A percentile compares a stretch with the other conserved stretches of the same genome.
Evolutionary conservation across 2,888 invertebrate genomes (phyloP).

Genomic region (Campoletis raptor): DNA sequence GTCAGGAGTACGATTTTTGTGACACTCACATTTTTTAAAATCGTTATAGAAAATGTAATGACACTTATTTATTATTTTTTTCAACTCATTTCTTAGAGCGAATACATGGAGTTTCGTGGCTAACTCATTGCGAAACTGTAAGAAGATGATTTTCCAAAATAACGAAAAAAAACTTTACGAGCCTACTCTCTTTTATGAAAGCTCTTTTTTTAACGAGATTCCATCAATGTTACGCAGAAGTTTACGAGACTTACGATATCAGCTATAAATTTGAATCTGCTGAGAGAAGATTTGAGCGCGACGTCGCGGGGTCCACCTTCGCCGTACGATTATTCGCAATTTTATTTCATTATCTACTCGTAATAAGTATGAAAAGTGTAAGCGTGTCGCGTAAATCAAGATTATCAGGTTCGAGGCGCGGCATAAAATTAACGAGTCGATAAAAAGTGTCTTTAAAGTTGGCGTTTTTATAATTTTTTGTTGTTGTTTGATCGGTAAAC

Average conservation of each 20-base stretch:
- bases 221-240: slow-evolving; percentile 27
- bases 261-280: slow-evolving; percentile 38
- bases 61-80: background rate
- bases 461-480: background rate
- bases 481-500: background rate
- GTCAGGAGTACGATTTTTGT: background rate
- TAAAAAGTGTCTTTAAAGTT: slow-evolving; percentile 47
- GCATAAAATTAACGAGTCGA: slow-evolving; percentile 70
- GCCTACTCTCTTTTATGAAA: background rate
- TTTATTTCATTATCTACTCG: slow-evolving; percentile 57
- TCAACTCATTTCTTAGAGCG: background rate
- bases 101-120: background rate
- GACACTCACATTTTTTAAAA: background rate
- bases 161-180: background rate
- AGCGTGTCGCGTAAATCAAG: slow-evolving; percentile 72
- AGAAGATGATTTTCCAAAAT: background rate
- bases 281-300: slow-evolving; percentile 11
- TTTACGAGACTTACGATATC: slow-evolving; percentile 32
- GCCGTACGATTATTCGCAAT: slow-evolving; percentile 52
- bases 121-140: background rate
- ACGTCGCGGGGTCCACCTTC: background rate
- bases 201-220: background rate
- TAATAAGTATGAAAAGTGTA: slow-evolving; percentile 62
- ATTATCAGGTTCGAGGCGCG: slow-evolving; percentile 60
- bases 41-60: background rate